A percentile compares a stretch with the other conserved stretches of the same genome.
Evolutionary conservation across 1,140 invertebrate genomes (phyloP).

Genomic region (Drosophila bipectinata): DNA sequence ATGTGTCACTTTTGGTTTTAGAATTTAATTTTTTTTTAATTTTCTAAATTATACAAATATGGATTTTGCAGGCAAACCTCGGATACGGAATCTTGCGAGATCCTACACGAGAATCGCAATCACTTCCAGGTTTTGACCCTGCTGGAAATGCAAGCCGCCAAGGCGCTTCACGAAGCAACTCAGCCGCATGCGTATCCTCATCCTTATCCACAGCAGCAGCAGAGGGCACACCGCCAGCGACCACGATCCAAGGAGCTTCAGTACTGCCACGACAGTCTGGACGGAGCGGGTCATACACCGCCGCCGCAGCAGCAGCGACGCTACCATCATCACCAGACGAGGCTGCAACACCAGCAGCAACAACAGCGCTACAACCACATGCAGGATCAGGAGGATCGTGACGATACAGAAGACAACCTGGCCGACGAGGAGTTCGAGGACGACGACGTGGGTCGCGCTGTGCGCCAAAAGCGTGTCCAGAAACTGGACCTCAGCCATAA

Average conservation of each 20-base stretch:
- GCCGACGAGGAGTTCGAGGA: constrained; percentile 83
- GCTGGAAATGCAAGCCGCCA: constrained; percentile 58
- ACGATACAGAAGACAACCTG: constrained; percentile 82
- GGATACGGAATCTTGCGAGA: constrained; percentile 83
- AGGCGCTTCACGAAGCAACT: constrained; percentile 25
- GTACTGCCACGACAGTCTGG: constrained; percentile 78
- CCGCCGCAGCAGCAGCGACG: constrained; percentile 42
- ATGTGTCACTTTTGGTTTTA: background rate
- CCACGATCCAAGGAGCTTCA: constrained; percentile 78
- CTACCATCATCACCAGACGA: constrained; percentile 59
- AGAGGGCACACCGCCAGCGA: constrained; percentile 66
- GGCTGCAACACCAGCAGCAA: constrained; percentile 46
- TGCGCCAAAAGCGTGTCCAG: constrained; percentile 69
- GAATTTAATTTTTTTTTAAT: too few species aligned
- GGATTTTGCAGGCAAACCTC: constrained; percentile 76
- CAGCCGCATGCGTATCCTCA: constrained; percentile 10
- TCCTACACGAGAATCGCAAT: constrained; percentile 77
- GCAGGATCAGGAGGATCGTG: constrained; percentile 70
- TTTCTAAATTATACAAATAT: background rate
- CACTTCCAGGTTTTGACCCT: constrained; percentile 69
- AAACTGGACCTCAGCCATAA: constrained; percentile 25
- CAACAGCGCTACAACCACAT: constrained; percentile 67
- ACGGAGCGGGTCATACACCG: constrained; percentile 34
- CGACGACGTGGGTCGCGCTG: constrained; percentile 79
- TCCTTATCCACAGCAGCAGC: constrained; percentile 43